These are phyloP conservation scores for Panonychus citri DNA, from an alignment of 1,140 invertebrate species.

Conservation along the genomic window DNA sequence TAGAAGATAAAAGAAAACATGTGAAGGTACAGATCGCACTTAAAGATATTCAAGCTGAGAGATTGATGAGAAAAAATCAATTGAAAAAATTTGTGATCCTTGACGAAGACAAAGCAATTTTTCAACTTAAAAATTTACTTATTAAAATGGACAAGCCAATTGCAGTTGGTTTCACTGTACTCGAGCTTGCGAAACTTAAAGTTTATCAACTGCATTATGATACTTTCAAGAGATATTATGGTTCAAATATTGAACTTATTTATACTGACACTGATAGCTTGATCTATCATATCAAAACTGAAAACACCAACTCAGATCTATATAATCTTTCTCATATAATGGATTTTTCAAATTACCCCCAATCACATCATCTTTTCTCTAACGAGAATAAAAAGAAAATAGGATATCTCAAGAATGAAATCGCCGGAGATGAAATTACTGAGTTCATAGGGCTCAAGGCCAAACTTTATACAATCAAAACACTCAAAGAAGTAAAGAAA, in stretches of 20 bases:
- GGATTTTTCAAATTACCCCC: too few relatives aligned
- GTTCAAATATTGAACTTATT: slow-evolving; percentile 16
- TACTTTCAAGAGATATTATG: slow-evolving; percentile 17
- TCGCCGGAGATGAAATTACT: slow-evolving; percentile 14
- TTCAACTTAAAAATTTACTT: slow-evolving; percentile 12
- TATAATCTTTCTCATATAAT: neutral
- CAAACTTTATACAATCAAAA: slow-evolving; percentile 17
- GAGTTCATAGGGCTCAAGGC: slow-evolving; percentile 23
- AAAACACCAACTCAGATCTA: slow-evolving; percentile 24
- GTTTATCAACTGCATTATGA: slow-evolving; percentile 21
- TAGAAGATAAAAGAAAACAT: slow-evolving; percentile 27
- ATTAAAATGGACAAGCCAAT: slow-evolving; percentile 15
- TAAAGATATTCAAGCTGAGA: slow-evolving; percentile 17
- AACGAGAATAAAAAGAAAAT: neutral
- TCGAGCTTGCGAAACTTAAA: slow-evolving; percentile 15
- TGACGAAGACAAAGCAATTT: slow-evolving; percentile 9
- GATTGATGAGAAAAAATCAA: slow-evolving; percentile 21
- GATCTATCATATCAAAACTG: slow-evolving; percentile 20
- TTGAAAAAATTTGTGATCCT: slow-evolving; percentile 17
- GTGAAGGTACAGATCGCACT: slow-evolving; percentile 21
- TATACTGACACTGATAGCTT: slow-evolving; percentile 27
- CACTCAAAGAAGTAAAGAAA: neutral
- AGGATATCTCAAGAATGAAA: neutral
- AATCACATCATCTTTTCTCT: too few relatives aligned
- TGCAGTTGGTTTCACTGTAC: slow-evolving; percentile 14